phyloP scores from a whole-genome alignment of 30 jellyfish, hydroid and myxozoan genomes.

The Pelagia noctiluca region DNA sequence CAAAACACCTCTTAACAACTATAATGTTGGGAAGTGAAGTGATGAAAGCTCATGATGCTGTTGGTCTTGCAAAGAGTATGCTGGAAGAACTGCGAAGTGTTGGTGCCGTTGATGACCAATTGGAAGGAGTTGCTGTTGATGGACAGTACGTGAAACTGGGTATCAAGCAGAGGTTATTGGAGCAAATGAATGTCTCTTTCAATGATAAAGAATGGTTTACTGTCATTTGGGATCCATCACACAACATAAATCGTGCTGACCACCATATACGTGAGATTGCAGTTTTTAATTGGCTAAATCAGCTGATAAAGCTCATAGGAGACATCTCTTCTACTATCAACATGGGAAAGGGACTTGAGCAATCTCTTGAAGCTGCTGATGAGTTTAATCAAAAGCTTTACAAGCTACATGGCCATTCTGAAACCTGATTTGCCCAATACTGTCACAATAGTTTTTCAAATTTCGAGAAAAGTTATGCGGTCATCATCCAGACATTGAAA shows the following conservation, averaged over 20 bases:
- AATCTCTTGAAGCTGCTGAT: constrained; percentile 14
- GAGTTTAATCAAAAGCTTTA: background rate
- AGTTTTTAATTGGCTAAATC: constrained; percentile 8
- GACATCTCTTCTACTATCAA: constrained; percentile 9
- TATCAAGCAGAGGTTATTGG: background rate
- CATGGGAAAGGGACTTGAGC: constrained; percentile 32
- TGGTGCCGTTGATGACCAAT: background rate
- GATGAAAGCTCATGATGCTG: background rate
- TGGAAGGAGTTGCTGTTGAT: background rate
- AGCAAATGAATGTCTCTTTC: background rate
- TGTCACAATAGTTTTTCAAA: constrained; percentile 7
- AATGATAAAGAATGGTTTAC: constrained; percentile 9
- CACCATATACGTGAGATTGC: constrained; percentile 15
- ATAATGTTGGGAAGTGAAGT: background rate
- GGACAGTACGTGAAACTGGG: background rate
- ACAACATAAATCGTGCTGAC: constrained; percentile 18
- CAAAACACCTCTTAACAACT: background rate
- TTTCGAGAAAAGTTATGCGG: constrained; percentile 21
- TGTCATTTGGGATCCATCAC: constrained; percentile 17
- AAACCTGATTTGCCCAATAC: constrained; percentile 29
- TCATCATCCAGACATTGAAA: background rate
- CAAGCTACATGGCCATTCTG: constrained; percentile 18
- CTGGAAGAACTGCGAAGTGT: background rate
- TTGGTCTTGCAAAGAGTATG: background rate
- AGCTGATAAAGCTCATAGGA: constrained; percentile 9